Conservation (phyloP, 2,797 vertebrate genomes). For the Onychomys arenicola region DNA sequence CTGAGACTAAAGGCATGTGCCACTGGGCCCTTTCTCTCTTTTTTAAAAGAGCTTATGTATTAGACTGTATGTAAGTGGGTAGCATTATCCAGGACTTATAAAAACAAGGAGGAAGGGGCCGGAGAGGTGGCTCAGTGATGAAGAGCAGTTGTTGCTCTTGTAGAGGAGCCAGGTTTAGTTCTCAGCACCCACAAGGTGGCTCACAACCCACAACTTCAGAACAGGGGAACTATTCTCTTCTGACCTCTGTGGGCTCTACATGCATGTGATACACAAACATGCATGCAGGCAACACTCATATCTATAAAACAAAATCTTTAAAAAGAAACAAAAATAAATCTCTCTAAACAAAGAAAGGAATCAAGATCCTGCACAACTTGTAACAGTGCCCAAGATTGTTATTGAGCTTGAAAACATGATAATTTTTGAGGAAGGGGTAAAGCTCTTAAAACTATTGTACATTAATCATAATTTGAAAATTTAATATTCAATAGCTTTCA, state of each 20-base stretch:
- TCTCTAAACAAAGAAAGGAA: neutral
- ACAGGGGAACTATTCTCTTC: too few relatives aligned
- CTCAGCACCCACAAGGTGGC: too few relatives aligned
- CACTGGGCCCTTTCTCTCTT: neutral
- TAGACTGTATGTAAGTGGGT: neutral
- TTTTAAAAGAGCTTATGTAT: slow-evolving; percentile 5
- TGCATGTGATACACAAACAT: too few relatives aligned
- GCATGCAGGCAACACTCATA: neutral
- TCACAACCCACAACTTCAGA: too few relatives aligned
- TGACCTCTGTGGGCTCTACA: too few relatives aligned
- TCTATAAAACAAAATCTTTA: neutral
- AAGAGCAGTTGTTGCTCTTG: neutral
- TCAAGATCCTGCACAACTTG: neutral
- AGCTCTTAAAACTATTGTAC: neutral
- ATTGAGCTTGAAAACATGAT: neutral
- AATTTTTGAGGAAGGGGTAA: neutral
- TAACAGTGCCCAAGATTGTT: neutral
- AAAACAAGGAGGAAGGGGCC: neutral
- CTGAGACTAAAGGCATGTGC: neutral
- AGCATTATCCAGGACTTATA: slow-evolving; percentile 28
- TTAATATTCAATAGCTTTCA: neutral
- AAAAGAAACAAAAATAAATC: neutral
- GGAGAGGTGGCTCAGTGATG: neutral
- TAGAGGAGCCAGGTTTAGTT: neutral
- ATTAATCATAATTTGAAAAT: slow-evolving; percentile 32